phyloP scores from a whole-genome alignment of 2,888 invertebrate species.

The Cacoxenus indagator region DNA sequence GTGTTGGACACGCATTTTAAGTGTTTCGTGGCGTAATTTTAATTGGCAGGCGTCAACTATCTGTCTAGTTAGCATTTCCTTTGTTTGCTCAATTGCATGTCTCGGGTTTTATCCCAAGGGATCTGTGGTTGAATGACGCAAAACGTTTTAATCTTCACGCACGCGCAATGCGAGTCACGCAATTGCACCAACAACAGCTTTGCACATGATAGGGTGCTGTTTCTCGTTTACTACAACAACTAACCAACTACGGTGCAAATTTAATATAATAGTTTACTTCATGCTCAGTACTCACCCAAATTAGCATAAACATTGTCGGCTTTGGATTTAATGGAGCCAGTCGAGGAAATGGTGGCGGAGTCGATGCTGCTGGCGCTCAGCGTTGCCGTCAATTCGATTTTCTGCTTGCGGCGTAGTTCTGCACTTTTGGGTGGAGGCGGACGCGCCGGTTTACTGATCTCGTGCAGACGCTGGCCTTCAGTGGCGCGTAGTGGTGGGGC shows the following conservation, averaged over 20 bases:
- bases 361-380: conserved; percentile 52
- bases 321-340: conserved; percentile 68
- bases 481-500: conserved; percentile 80
- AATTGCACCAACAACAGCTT: neutral
- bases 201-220: too few relatives aligned
- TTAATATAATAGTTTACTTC: neutral
- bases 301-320: conserved; percentile 84
- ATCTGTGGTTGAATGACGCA: neutral
- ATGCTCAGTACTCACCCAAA: conserved; percentile 74
- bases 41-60: neutral
- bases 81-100: neutral
- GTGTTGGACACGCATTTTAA: neutral
- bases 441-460: conserved; percentile 76
- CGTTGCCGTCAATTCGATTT: conserved; percentile 63
- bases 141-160: neutral
- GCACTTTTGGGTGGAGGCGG: conserved; percentile 83
- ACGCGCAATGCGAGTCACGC: neutral
- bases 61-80: too few relatives aligned
- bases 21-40: neutral
- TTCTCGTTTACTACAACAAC: too few relatives aligned
- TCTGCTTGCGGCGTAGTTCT: conserved; percentile 76
- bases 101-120: neutral
- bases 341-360: conserved; percentile 34
- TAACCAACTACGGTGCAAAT: neutral
- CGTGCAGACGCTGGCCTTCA: conserved; percentile 68